Percentiles rank a stretch among this genome's conserved stretches.
phyloP scores from a whole-genome alignment of 30 jellyfish, hydroid and myxozoan species.

The Turritopsis rubra region DNA sequence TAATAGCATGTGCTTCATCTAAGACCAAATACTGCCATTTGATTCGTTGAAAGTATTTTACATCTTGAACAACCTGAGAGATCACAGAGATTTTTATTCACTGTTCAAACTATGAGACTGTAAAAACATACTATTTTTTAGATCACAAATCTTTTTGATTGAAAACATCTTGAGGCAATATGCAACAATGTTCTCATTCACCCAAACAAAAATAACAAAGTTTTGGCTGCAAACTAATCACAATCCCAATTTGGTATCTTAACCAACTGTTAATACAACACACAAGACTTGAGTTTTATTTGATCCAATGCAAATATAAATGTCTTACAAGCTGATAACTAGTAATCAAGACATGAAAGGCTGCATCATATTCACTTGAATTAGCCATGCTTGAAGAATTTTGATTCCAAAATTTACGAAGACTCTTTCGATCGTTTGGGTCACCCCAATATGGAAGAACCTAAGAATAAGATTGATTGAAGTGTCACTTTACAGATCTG shows the following conservation, averaged over 20 bases:
- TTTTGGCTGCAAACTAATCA: no score
- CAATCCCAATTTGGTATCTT: no score
- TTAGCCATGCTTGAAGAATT: slow-evolving; percentile 42
- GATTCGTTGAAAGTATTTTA: slow-evolving; percentile 81
- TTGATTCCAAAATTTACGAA: slow-evolving; percentile 77
- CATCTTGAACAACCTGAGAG: slow-evolving; percentile 93
- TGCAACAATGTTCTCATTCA: no score
- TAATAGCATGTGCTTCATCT: slow-evolving; percentile 99
- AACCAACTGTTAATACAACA: no score
- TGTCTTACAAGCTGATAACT: slow-evolving; percentile 91
- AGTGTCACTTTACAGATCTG: neutral
- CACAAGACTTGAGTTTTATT: no score
- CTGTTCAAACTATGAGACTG: no score
- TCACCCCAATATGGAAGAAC: slow-evolving; percentile 99
- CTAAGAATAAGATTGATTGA: neutral
- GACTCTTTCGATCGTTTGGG: slow-evolving; percentile 91
- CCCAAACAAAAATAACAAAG: no score
- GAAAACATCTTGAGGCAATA: no score
- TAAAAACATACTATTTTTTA: no score
- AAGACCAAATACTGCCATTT: slow-evolving; percentile 94
- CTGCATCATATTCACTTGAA: slow-evolving; percentile 66
- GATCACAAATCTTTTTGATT: no score
- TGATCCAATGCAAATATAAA: no score
- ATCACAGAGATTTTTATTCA: no score
- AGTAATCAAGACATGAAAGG: slow-evolving; percentile 93